Percentiles rank a stretch among this genome's conserved stretches.
Conservation (phyloP, 2,113 vertebrate species). For the Amphilophus citrinellus region DNA sequence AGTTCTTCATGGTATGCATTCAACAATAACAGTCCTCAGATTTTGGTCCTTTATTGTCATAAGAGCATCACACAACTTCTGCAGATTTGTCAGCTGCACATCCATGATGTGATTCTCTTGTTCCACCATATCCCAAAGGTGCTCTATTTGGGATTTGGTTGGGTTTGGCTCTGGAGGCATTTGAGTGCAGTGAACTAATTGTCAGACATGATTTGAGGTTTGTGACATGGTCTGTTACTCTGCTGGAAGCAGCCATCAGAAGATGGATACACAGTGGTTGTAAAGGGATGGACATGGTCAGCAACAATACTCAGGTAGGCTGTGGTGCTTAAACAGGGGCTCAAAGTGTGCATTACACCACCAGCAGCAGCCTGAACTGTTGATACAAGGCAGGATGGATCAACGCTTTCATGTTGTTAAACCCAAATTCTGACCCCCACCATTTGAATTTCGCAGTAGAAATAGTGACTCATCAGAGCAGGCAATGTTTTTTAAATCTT, state of each 20-base stretch:
- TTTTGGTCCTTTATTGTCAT: background rate
- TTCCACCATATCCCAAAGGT: background rate
- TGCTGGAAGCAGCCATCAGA: background rate
- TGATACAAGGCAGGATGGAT: too few species aligned
- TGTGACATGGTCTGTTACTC: background rate
- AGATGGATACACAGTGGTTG: background rate
- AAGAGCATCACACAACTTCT: background rate
- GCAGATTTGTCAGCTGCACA: background rate
- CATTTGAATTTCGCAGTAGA: too few species aligned
- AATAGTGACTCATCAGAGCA: too few species aligned
- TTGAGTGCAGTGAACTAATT: background rate
- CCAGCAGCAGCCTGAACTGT: too few species aligned
- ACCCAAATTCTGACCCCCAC: too few species aligned
- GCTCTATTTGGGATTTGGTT: background rate
- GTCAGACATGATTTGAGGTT: background rate
- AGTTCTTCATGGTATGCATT: background rate
- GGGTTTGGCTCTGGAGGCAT: background rate
- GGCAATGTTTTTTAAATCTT: too few species aligned
- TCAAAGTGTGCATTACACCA: too few species aligned
- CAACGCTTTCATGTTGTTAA: too few species aligned
- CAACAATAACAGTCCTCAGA: background rate
- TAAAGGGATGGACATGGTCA: background rate
- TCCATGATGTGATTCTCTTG: background rate
- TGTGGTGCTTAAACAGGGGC: too few species aligned
- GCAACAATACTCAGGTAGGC: background rate